These are phyloP conservation scores for Cebus imitator DNA, from an alignment of 2,113 vertebrate species.

Conservation along the genomic window DNA sequence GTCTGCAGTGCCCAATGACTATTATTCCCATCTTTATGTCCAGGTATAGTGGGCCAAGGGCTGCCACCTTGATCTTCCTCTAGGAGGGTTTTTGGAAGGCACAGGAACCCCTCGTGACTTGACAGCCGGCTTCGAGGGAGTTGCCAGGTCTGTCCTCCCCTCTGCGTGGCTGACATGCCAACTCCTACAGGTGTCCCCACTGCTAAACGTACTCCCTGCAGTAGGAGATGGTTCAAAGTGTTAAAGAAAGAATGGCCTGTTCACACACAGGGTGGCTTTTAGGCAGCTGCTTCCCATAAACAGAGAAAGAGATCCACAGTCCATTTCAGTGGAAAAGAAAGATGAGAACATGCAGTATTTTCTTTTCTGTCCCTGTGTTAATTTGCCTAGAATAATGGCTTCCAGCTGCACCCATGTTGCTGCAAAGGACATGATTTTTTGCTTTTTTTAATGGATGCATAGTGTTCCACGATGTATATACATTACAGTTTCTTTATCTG, in stretches of 20 bases:
- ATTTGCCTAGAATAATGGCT: too few relatives aligned
- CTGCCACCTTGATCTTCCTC: not conserved
- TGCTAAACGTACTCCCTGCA: fast-evolving
- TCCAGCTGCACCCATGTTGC: too few relatives aligned
- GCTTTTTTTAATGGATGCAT: too few relatives aligned
- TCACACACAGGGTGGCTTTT: fast-evolving
- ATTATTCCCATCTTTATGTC: too few relatives aligned
- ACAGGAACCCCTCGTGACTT: not conserved
- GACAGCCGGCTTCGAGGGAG: fast-evolving
- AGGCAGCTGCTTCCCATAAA: not conserved
- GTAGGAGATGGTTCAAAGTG: fast-evolving
- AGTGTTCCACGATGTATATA: too few relatives aligned
- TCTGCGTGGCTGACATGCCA: fast-evolving
- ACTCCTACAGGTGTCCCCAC: not conserved
- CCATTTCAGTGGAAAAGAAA: not conserved
- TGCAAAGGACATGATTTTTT: too few relatives aligned
- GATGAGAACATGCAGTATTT: too few relatives aligned
- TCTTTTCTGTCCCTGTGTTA: too few relatives aligned
- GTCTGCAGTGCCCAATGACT: too few relatives aligned
- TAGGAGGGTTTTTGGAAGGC: not conserved
- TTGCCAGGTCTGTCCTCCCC: not conserved
- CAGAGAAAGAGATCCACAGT: not conserved
- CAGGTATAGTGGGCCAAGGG: not conserved
- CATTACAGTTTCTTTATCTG: too few relatives aligned
- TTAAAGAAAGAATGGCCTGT: not conserved